Evolutionary conservation across 2,113 vertebrate species (phyloP).

Genomic region (Asarcornis scutulata): DNA sequence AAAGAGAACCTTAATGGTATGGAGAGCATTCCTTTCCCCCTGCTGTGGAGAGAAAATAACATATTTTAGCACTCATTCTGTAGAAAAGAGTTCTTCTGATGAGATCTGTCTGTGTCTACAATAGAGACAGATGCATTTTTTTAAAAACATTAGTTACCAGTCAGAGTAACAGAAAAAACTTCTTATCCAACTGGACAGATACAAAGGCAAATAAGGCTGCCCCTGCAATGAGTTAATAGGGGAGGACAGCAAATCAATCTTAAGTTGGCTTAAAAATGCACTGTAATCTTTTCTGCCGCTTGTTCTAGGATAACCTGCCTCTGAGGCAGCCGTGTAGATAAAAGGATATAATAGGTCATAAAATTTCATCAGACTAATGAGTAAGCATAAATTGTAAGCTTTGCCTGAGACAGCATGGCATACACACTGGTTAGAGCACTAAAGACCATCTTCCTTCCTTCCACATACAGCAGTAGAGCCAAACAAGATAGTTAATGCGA

Average conservation of each 20-base stretch:
- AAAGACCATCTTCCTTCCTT: neutral
- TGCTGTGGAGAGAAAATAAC: neutral
- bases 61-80: neutral
- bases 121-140: neutral
- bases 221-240: neutral
- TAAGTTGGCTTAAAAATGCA: neutral
- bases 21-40: neutral
- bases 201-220: neutral
- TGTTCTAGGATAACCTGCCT: neutral
- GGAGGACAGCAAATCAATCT: neutral
- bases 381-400: neutral
- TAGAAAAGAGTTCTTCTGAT: neutral
- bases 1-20: neutral
- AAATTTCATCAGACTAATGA: neutral
- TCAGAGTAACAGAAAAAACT: neutral
- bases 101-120: neutral
- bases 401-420: rapidly evolving
- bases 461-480: neutral
- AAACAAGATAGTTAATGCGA: neutral
- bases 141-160: neutral
- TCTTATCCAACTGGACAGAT: neutral
- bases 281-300: neutral
- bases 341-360: neutral
- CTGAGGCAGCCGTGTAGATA: neutral
- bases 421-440: neutral